Evolutionary conservation across 1,140 invertebrate species (phyloP).

Genomic region (Papilio aristodemus): DNA sequence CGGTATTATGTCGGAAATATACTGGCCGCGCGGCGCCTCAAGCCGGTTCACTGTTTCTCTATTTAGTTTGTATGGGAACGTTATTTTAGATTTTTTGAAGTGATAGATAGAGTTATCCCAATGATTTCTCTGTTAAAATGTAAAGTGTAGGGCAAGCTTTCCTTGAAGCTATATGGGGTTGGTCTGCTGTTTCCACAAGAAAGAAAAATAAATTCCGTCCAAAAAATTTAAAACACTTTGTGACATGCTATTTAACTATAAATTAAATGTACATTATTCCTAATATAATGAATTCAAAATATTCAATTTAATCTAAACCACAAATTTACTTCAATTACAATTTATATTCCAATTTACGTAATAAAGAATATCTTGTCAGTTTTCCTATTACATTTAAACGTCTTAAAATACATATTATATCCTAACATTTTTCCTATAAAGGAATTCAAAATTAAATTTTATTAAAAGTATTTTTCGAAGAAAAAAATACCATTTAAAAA

Average conservation of each 20-base stretch:
- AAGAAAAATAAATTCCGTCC: constrained; percentile 40
- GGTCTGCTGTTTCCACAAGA: constrained; percentile 51
- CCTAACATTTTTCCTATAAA: too few species aligned
- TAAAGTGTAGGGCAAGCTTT: constrained; percentile 69
- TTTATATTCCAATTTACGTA: background rate
- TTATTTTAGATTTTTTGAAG: constrained; percentile 75
- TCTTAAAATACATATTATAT: background rate
- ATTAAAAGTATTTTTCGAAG: too few species aligned
- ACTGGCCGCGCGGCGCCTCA: constrained; percentile 74
- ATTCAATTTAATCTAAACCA: background rate
- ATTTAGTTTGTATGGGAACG: constrained; percentile 80
- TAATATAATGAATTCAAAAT: background rate
- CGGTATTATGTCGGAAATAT: constrained; percentile 81
- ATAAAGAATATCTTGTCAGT: background rate
- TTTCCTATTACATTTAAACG: background rate
- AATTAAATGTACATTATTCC: background rate
- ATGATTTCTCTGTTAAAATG: constrained; percentile 70
- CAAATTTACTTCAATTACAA: background rate
- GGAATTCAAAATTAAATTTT: too few species aligned
- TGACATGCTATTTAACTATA: background rate
- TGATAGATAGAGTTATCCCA: constrained; percentile 63
- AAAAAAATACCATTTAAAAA: too few species aligned
- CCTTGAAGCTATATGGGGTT: constrained; percentile 68
- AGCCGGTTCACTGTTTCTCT: constrained; percentile 70
- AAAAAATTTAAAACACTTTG: background rate